Base-by-base conservation (phyloP, 2,113 vertebrate genomes). In the Callorhinus ursinus region DNA sequence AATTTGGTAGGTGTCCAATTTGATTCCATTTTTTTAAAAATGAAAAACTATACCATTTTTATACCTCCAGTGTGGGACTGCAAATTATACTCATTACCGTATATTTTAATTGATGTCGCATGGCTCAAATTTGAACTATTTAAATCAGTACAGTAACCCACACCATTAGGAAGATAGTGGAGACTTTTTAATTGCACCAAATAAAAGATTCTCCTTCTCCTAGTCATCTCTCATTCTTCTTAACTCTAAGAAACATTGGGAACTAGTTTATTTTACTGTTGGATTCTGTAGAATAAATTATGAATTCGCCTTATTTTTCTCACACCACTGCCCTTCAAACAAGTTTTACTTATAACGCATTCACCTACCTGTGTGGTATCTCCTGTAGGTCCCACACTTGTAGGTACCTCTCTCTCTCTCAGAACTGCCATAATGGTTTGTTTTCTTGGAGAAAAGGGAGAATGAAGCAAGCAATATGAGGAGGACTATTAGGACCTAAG, bases 71-170 rank as follows among this genome's bases (percentile, higher is more conserved):
- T 19, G 8, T 67, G 46, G 53, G n/a, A 69, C 12, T 82, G 63
- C 1, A 82, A 57, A 42, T 49, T 81, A 80, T 49, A 83, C 19
- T n/a, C 1, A 24, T 42, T 84, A 19, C 6, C 65, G 3, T 65
- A n/a, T 36, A 55, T 96, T 5, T 93, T 79, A 11, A 1, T 69
- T 91, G 69, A 72, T 69, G 31, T 71, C 28, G 18, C 2, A 71
- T 1, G 65, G 9, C 55, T 90, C 59, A 90, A 63, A 63, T 51
- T 95, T 90, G 80, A 93, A 53, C 51, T 87, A 84, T 92, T 88
- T 31, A 88, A 97, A 59, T 7, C 97, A 46, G 67, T 71, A 84
- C 49, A 33, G 33, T 63, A 90, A 49, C 49, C 22, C 14, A 67
- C 31, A 42, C 26, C 77, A 69, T 53, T 24, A 33, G 65, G 6